A percentile compares a stretch with the other conserved stretches of the same genome.
phyloP scores from a whole-genome alignment of 2,797 vertebrate species.

The Sebastes umbrosus region DNA sequence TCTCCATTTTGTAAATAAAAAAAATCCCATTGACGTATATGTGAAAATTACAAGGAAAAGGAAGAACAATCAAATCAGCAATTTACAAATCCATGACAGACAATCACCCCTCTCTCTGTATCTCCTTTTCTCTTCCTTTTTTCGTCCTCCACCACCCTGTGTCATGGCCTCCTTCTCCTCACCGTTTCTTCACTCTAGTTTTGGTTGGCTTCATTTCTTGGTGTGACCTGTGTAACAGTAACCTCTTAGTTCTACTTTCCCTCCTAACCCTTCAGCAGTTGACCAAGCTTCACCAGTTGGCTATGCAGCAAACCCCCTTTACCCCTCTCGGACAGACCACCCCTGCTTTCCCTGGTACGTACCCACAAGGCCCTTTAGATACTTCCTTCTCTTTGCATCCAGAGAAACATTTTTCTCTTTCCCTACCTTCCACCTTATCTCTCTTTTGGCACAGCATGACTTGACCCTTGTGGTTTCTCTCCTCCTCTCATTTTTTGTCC shows the following conservation, averaged over 20 bases:
- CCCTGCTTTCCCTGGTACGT: conserved; percentile 99
- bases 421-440: conserved; percentile 67
- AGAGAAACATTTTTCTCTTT: conserved; percentile 77
- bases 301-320: conserved; percentile 99
- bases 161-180: conserved; percentile 88
- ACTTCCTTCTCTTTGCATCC: conserved; percentile 89
- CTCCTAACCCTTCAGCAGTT: conserved; percentile 98
- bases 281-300: conserved; percentile 99
- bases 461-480: conserved; percentile 72
- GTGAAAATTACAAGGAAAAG: neutral
- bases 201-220: conserved; percentile 83
- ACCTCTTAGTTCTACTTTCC: conserved; percentile 99
- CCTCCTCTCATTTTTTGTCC: conserved; percentile 50
- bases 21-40: neutral
- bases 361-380: conserved; percentile 90
- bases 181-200: conserved; percentile 82
- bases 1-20: neutral
- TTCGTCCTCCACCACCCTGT: conserved; percentile 83
- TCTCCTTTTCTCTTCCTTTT: conserved; percentile 67
- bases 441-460: conserved; percentile 80
- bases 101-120: conserved; percentile 29
- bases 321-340: conserved; percentile 99
- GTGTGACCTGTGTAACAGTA: conserved; percentile 95
- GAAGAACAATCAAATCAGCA: neutral
- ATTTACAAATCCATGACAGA: conserved; percentile 7